phyloP scores from a whole-genome alignment of 2,113 vertebrate genomes.

The Mandrillus leucophaeus region DNA sequence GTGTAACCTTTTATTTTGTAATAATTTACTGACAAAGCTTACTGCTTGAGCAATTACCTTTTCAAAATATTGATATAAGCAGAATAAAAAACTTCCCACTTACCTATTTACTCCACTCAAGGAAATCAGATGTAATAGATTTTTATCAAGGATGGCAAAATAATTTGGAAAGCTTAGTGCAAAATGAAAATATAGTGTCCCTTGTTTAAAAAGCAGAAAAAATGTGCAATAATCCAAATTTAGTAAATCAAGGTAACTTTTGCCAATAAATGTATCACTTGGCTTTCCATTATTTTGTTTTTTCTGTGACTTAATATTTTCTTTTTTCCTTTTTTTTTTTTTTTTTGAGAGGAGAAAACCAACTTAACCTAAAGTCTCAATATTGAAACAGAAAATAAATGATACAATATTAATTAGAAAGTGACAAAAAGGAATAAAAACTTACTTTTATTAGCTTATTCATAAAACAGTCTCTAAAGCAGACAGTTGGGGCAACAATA shows the following conservation, averaged over 20 bases:
- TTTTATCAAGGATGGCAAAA: background rate
- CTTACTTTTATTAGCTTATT: background rate
- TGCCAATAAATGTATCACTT: background rate
- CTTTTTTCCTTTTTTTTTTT: background rate
- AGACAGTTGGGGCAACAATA: background rate
- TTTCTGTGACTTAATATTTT: background rate
- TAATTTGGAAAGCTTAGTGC: background rate
- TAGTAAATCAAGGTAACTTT: background rate
- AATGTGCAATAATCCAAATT: background rate
- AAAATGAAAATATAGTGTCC: background rate
- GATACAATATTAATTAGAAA: constrained; percentile 1
- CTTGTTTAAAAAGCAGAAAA: background rate
- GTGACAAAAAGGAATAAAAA: background rate
- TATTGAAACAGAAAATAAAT: constrained; percentile 55
- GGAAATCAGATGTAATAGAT: background rate
- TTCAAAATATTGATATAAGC: background rate
- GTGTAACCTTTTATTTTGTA: background rate
- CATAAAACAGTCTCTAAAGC: background rate
- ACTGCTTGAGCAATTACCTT: background rate
- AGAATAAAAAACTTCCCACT: background rate
- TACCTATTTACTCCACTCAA: background rate
- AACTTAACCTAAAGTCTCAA: background rate
- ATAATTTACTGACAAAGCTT: background rate
- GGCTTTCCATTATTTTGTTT: background rate
- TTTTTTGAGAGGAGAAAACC: background rate